phyloP scores from a whole-genome alignment of 2,888 invertebrate genomes.

The Rhagophthalmus giganteus region DNA sequence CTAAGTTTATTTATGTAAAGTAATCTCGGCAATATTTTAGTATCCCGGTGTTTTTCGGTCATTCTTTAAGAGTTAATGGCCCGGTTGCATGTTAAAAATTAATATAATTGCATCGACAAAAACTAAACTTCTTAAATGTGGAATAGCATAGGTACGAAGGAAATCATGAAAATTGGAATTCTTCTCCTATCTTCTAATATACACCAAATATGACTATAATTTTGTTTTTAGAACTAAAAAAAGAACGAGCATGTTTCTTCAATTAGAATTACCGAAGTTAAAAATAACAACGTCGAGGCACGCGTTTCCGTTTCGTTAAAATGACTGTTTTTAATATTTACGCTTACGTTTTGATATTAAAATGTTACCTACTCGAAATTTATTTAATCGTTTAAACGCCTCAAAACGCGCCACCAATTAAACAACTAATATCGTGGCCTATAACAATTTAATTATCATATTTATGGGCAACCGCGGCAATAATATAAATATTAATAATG shows the following conservation, averaged over 20 bases:
- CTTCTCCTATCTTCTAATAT: constrained; percentile 5
- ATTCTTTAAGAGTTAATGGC: constrained; percentile 17
- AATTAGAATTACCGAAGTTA: constrained; percentile 13
- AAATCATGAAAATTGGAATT: constrained; percentile 12
- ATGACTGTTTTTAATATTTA: no score
- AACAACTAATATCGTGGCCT: no score
- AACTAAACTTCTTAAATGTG: constrained; percentile 21
- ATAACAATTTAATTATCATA: no score
- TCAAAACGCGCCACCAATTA: neutral
- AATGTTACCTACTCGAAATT: no score
- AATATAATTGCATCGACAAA: constrained; percentile 13
- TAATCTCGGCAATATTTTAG: constrained; percentile 10
- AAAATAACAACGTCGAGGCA: constrained; percentile 22
- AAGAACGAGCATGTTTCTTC: constrained; percentile 7
- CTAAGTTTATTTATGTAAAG: neutral
- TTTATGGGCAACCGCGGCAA: neutral
- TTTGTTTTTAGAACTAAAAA: constrained; percentile 8
- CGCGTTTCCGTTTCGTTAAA: constrained; percentile 24
- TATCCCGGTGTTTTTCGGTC: constrained; percentile 17
- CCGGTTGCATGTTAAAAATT: constrained; percentile 25
- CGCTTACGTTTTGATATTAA: no score
- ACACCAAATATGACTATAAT: constrained; percentile 15
- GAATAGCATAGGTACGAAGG: constrained; percentile 17
- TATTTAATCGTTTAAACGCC: no score
- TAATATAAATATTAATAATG: no score